These are phyloP conservation scores for Sminthurides aquaticus DNA, from an alignment of 2,888 invertebrate species.

Conservation along the genomic window DNA sequence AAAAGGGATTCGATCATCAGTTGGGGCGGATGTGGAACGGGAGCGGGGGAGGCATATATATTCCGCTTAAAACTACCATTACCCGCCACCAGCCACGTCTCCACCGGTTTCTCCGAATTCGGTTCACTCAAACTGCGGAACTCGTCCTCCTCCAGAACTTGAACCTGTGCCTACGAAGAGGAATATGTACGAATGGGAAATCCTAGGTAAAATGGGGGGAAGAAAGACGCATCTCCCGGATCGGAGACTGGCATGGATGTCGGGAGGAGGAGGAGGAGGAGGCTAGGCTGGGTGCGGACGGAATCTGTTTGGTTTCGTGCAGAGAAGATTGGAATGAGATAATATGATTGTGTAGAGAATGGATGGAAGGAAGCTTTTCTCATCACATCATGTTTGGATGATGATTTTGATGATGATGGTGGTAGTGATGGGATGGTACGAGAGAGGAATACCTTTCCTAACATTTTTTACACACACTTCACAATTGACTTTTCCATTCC, in stretches of 20 bases:
- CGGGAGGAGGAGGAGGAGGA: background rate
- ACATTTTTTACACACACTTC: background rate
- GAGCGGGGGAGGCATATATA: background rate
- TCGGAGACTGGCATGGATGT: background rate
- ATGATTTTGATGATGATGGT: conserved; percentile 1
- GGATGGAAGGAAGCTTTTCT: background rate
- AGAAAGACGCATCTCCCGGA: background rate
- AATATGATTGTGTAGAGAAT: background rate
- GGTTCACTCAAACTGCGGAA: too few species aligned
- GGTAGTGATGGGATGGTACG: background rate
- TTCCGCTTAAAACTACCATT: background rate
- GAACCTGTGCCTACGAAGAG: too few species aligned
- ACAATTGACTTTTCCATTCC: conserved; percentile 9
- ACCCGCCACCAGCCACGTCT: too few species aligned
- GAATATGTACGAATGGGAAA: too few species aligned
- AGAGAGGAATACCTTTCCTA: background rate
- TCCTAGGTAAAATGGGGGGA: background rate
- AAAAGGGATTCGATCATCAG: background rate
- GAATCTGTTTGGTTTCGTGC: conserved; percentile 4
- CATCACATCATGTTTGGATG: background rate
- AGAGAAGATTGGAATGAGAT: background rate
- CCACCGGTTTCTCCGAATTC: too few species aligned
- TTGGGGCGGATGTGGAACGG: background rate
- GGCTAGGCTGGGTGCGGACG: background rate
- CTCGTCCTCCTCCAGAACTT: too few species aligned